phyloP scores from a whole-genome alignment of 1,140 invertebrate species.

The Cherax quadricarinatus region DNA sequence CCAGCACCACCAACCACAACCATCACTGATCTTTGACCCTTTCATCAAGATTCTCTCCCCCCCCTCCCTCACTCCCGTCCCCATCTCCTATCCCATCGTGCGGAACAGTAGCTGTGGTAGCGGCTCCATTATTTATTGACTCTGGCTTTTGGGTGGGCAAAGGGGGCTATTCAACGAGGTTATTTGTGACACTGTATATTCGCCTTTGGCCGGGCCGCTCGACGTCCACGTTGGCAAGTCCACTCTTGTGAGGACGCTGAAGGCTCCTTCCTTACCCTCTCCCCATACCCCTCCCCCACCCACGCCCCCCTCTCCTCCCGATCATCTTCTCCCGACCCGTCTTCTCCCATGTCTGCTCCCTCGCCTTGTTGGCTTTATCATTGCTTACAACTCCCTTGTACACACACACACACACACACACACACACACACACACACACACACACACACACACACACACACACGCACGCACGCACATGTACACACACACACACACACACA shows the following conservation, averaged over 20 bases:
- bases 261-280: not conserved
- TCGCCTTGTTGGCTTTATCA: too few species aligned
- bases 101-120: constrained; percentile 25
- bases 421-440: too few species aligned
- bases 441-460: too few species aligned
- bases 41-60: not conserved
- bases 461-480: too few species aligned
- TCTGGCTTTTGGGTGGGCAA: not conserved
- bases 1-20: not conserved
- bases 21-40: not conserved
- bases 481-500: too few species aligned
- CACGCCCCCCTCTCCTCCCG: not conserved
- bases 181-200: constrained; percentile 40
- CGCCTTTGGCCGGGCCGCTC: not conserved
- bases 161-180: constrained; percentile 16
- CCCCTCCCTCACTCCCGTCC: not conserved
- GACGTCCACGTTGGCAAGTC: not conserved
- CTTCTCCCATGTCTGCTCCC: too few species aligned
- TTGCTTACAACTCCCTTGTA: too few species aligned
- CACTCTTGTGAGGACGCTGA: not conserved
- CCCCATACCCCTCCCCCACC: not conserved
- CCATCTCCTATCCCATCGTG: constrained; percentile 12
- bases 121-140: constrained; percentile 51
- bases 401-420: too few species aligned
- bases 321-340: too few species aligned